Evolutionary conservation across 2,797 vertebrate species (phyloP), one percentile per base, ranked within the genome.

Genomic region (Onychomys leucogaster): DNA sequence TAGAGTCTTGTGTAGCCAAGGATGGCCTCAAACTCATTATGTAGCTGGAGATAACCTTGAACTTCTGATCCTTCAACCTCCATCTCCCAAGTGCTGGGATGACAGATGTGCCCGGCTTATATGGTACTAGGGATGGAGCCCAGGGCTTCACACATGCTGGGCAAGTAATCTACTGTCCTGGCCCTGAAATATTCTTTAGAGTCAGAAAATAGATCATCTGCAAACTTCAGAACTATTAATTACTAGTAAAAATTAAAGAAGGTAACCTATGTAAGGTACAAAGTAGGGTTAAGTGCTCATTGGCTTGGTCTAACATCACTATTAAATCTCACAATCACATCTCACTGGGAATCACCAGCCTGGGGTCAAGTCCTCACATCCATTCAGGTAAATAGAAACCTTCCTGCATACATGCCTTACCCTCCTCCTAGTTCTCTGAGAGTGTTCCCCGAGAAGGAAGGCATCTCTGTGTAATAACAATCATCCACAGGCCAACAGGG

Each of bases 371-470:
- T 25, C 17, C 55, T 77, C n/a, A 10, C 71, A 78, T 91, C n/a
- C 9, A 25, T 61, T 73, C 13, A 61, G 3, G 5, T n/a, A 9
- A 57, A 88, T 6, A 2, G 23, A 67, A 41, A 67, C 43, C 7
- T 21, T 69, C 75, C 46, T 32, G 27, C 41, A 32, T 23, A 4
- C 0, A 6, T 14, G 43, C 17, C 61, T 25, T 19, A 25, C 43
- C 5, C 5, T n/a, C 32, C 14, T 10, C 46, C 1, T 14, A 59
- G 14, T 12, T 43, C 71, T 55, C 61, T 52, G 77, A 7, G 25
- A 46, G 0, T 23, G 21, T 1, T 10, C 29, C 29, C 61, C n/a
- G 0, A 1, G 80, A n/a, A 4, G 49, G 34, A 13, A 32, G 71
- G 16, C n/a, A 81, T 52, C 17, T 46, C 77, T 77, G 16, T 16